These are phyloP conservation scores for Montipora sp. DNA, from an alignment of 64 coral and sea anemone species.

Conservation along the genomic window DNA sequence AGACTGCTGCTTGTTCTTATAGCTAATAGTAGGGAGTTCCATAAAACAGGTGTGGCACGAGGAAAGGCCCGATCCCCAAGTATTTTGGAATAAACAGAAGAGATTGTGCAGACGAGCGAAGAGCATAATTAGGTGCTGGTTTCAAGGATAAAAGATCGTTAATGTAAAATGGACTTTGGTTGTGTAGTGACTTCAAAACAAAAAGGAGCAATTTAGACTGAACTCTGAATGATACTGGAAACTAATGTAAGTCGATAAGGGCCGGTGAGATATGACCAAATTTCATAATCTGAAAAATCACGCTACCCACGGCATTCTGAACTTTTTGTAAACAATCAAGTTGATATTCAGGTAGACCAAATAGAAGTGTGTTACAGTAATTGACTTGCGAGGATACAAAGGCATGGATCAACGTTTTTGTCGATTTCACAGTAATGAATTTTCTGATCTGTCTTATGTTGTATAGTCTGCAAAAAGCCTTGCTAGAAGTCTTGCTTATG, in stretches of 20 bases:
- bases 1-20: neutral
- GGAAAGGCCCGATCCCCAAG: neutral
- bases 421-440: neutral
- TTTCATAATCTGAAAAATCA: too few species aligned
- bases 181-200: too few species aligned
- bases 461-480: constrained; percentile 21
- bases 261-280: too few species aligned
- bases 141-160: neutral
- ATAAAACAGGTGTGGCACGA: neutral
- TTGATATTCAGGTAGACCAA: neutral
- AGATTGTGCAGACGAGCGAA: neutral
- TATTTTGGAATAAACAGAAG: neutral
- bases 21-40: neutral
- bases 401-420: neutral
- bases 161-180: too few species aligned
- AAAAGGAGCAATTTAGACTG: too few species aligned
- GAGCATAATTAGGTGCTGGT: neutral
- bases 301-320: too few species aligned
- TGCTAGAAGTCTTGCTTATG: neutral
- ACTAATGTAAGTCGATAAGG: too few species aligned
- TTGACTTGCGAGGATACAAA: constrained; percentile 10
- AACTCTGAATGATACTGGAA: too few species aligned
- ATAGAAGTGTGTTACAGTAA: constrained; percentile 11
- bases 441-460: constrained; percentile 38
- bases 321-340: too few species aligned